phyloP scores from a whole-genome alignment of 2,888 invertebrate genomes.

The Zele albiditarsus region DNA sequence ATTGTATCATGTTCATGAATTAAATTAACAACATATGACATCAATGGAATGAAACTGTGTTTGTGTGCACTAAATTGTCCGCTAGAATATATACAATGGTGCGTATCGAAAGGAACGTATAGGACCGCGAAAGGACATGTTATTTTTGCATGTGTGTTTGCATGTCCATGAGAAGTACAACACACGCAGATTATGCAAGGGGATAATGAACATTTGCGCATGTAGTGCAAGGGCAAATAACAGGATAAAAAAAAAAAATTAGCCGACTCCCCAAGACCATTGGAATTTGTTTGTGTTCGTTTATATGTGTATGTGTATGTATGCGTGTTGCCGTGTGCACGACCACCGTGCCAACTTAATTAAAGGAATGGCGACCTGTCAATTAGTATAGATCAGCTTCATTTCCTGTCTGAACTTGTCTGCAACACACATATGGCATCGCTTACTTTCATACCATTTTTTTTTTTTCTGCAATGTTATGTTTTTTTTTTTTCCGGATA shows the following conservation, averaged over 20 bases:
- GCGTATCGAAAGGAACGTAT: constrained; percentile 44
- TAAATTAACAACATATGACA: constrained; percentile 31
- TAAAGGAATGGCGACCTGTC: constrained; percentile 48
- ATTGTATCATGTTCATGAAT: not conserved
- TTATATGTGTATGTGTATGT: constrained; percentile 14
- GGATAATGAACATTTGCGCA: constrained; percentile 39
- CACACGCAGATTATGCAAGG: constrained; percentile 32
- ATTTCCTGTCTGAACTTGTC: constrained; percentile 38
- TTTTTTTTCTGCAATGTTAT: not conserved
- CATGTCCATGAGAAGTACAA: not conserved
- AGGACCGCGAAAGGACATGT: not conserved
- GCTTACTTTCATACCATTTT: constrained; percentile 28
- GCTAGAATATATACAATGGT: constrained; percentile 15
- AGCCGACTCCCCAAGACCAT: constrained; percentile 12
- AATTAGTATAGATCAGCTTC: constrained; percentile 48
- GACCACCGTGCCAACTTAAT: constrained; percentile 53
- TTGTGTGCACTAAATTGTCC: constrained; percentile 1
- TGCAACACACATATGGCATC: constrained; percentile 31
- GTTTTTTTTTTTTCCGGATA: too few relatives aligned
- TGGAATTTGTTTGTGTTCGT: constrained; percentile 43
- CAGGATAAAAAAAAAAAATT: constrained; percentile 9
- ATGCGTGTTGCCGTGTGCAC: constrained; percentile 37
- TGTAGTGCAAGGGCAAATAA: constrained; percentile 1
- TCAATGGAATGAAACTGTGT: constrained; percentile 21
- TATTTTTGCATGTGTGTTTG: not conserved